Evolutionary conservation across 2,888 invertebrate genomes (phyloP).

Genomic region (Eupithecia insigniata): DNA sequence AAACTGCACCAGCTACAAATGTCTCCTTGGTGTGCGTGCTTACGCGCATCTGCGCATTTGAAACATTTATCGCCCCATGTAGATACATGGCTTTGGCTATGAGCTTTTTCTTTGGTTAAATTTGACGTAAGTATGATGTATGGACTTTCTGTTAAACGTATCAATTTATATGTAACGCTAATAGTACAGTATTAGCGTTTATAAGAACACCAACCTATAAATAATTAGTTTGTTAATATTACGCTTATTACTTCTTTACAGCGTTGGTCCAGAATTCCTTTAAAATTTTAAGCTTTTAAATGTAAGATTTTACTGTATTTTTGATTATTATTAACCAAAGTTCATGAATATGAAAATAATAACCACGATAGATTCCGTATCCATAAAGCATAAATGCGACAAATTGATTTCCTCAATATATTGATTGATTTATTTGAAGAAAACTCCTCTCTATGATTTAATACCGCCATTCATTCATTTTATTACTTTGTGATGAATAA

Average conservation of each 20-base stretch:
- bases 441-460: slow-evolving; percentile 32
- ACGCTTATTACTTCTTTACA: background rate
- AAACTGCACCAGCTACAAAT: too few relatives aligned
- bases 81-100: too few relatives aligned
- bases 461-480: slow-evolving; percentile 21
- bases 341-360: background rate
- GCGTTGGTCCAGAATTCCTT: background rate
- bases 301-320: too few relatives aligned
- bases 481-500: slow-evolving; percentile 22
- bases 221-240: too few relatives aligned
- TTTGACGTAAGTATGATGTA: background rate
- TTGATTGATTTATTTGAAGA: slow-evolving; percentile 37
- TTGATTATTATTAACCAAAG: too few relatives aligned
- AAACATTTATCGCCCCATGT: too few relatives aligned
- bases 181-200: background rate
- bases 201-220: background rate
- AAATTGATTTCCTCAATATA: slow-evolving; percentile 29
- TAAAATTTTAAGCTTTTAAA: background rate
- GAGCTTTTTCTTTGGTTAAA: too few relatives aligned
- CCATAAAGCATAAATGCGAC: slow-evolving; percentile 15
- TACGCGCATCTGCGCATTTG: too few relatives aligned
- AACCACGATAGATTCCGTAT: background rate
- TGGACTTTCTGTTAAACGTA: background rate
- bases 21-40: too few relatives aligned
- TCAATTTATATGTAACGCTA: background rate